Evolutionary conservation across 2,888 invertebrate species (phyloP).

Genomic region (Erebia epiphron): DNA sequence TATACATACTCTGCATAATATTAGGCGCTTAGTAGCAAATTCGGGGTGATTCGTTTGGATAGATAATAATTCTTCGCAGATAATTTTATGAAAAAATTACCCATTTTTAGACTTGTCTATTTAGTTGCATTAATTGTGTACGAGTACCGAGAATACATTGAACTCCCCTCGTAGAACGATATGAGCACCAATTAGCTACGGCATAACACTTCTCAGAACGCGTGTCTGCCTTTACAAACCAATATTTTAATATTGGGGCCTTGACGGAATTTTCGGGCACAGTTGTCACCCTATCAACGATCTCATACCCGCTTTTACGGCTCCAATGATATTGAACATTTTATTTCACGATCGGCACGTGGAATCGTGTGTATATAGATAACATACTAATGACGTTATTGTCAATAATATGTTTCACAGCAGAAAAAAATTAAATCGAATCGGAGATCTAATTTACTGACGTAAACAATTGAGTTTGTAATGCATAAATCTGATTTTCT

Average conservation of each 20-base stretch:
- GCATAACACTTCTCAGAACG: slow-evolving; percentile 32
- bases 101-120: too few relatives aligned
- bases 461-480: neutral
- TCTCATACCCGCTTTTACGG: slow-evolving; percentile 63
- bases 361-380: slow-evolving; percentile 47
- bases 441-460: neutral
- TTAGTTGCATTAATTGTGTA: too few relatives aligned
- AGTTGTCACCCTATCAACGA: slow-evolving; percentile 66
- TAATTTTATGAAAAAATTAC: too few relatives aligned
- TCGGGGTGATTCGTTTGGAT: too few relatives aligned
- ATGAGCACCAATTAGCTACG: slow-evolving; percentile 6
- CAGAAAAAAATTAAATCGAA: slow-evolving; percentile 27
- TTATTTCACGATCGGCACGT: slow-evolving; percentile 62
- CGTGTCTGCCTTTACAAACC: slow-evolving; percentile 14
- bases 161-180: too few relatives aligned
- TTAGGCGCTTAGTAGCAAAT: too few relatives aligned
- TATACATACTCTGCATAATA: too few relatives aligned
- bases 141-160: too few relatives aligned
- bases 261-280: slow-evolving; percentile 55
- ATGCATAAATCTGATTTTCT: neutral
- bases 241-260: slow-evolving; percentile 49
- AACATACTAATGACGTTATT: slow-evolving; percentile 51
- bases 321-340: slow-evolving; percentile 59
- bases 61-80: too few relatives aligned
- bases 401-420: slow-evolving; percentile 45